Evolutionary conservation across 2,797 vertebrate genomes (phyloP).

Genomic region (Tiaroga cobitis): DNA sequence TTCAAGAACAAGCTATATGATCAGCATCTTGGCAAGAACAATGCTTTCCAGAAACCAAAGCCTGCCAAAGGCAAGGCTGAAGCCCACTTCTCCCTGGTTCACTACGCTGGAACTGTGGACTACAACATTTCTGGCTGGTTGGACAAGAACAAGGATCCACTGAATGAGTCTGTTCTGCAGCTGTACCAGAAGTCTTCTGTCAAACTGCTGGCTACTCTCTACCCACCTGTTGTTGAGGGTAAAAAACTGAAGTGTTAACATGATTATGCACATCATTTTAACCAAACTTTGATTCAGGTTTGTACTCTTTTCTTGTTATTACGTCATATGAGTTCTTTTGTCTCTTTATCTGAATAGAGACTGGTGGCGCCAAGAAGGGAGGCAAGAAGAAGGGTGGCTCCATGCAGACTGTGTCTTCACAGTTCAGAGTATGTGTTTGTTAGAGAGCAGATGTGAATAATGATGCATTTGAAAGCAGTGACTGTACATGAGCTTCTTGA

Average conservation of each 20-base stretch:
- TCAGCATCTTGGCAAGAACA: conserved; percentile 86
- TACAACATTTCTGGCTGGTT: conserved; percentile 90
- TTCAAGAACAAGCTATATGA: conserved; percentile 91
- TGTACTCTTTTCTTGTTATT: neutral
- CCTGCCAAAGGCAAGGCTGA: conserved; percentile 83
- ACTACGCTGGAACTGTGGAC: conserved; percentile 90
- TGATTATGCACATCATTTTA: neutral
- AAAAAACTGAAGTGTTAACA: neutral
- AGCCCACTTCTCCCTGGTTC: conserved; percentile 86
- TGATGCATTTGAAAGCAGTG: neutral
- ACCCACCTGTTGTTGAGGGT: conserved; percentile 78
- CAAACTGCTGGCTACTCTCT: conserved; percentile 79
- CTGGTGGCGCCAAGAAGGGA: conserved; percentile 75
- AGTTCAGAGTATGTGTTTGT: conserved; percentile 79
- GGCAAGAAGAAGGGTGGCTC: conserved; percentile 90
- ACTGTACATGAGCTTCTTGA: neutral
- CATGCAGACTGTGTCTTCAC: conserved; percentile 90
- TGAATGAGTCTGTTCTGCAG: conserved; percentile 88
- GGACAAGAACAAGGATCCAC: conserved; percentile 92
- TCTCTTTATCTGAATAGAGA: conserved; percentile 48
- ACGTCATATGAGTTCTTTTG: neutral
- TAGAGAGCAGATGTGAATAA: neutral
- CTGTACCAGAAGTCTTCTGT: conserved; percentile 84
- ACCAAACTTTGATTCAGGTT: no score
- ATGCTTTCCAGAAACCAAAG: conserved; percentile 89